Evolutionary conservation across 2,888 invertebrate genomes (phyloP).

Genomic region (Tinea semifulvella): DNA sequence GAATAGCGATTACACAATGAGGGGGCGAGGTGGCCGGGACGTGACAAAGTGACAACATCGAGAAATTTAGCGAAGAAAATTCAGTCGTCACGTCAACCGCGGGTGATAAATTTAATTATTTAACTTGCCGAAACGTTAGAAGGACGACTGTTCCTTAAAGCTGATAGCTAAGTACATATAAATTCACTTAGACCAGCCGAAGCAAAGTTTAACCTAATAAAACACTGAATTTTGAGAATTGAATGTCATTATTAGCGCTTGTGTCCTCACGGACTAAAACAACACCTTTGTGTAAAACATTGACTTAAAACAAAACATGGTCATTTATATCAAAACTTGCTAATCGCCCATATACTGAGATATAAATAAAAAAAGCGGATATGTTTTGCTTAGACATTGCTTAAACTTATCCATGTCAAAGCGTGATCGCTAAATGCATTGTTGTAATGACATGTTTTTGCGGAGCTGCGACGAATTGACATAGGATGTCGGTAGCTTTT

Average conservation of each 20-base stretch:
- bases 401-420: too few species aligned
- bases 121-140: conserved; percentile 64
- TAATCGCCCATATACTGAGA: too few species aligned
- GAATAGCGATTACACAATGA: conserved; percentile 55
- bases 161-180: conserved; percentile 66
- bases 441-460: too few species aligned
- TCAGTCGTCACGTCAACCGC: conserved; percentile 59
- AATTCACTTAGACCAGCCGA: conserved; percentile 63
- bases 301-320: too few species aligned
- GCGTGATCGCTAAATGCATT: too few species aligned
- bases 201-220: conserved; percentile 65
- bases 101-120: conserved; percentile 65
- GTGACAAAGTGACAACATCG: conserved; percentile 57
- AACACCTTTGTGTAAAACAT: conserved; percentile 2
- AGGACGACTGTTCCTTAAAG: conserved; percentile 60
- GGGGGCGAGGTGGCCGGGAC: conserved; percentile 30
- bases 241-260: conserved; percentile 42
- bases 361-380: too few species aligned
- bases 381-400: too few species aligned
- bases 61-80: conserved; percentile 52
- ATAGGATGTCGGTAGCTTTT: too few species aligned
- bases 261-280: neutral
- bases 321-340: too few species aligned
- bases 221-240: conserved; percentile 63
- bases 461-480: too few species aligned